These are phyloP conservation scores for Phyllotis vaccarum DNA, from an alignment of 2,797 vertebrate genomes.

Conservation along the genomic window DNA sequence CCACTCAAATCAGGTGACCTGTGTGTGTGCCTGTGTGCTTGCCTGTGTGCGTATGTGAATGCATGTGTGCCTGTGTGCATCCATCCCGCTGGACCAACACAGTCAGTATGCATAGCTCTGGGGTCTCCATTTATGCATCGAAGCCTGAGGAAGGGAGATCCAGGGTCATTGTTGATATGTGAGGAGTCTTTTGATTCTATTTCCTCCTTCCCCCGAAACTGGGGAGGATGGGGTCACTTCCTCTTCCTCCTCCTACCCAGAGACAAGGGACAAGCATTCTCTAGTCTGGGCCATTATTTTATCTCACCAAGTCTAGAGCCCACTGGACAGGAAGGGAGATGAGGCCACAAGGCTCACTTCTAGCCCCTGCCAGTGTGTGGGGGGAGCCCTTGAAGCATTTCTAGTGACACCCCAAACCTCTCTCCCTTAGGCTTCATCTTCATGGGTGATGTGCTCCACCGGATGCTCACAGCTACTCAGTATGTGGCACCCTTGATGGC, in stretches of 20 bases:
- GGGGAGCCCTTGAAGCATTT: not conserved
- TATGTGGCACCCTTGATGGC: constrained; percentile 98
- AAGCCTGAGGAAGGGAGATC: not conserved
- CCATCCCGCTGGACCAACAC: not conserved
- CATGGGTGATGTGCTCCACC: constrained; percentile 95
- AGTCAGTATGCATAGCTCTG: not conserved
- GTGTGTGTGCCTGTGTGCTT: not conserved
- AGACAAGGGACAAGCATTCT: not conserved
- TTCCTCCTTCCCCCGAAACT: not conserved
- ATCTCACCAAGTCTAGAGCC: not conserved
- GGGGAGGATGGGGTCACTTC: not conserved
- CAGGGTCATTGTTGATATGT: not conserved
- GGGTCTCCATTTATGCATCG: not conserved
- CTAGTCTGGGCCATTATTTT: not conserved
- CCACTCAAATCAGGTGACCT: not conserved
- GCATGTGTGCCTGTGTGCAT: not conserved
- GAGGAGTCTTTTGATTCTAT: not conserved
- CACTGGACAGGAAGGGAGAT: no score
- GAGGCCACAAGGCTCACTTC: not conserved
- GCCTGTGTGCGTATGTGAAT: not conserved
- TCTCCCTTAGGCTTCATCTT: constrained; percentile 94
- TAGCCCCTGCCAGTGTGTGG: not conserved
- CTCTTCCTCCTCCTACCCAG: not conserved
- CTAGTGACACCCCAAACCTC: not conserved
- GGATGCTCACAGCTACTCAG: constrained; percentile 97